Base-by-base conservation (phyloP, 37 sponge, comb jelly and placozoan species). In the Aplysina aerophoba region DNA sequence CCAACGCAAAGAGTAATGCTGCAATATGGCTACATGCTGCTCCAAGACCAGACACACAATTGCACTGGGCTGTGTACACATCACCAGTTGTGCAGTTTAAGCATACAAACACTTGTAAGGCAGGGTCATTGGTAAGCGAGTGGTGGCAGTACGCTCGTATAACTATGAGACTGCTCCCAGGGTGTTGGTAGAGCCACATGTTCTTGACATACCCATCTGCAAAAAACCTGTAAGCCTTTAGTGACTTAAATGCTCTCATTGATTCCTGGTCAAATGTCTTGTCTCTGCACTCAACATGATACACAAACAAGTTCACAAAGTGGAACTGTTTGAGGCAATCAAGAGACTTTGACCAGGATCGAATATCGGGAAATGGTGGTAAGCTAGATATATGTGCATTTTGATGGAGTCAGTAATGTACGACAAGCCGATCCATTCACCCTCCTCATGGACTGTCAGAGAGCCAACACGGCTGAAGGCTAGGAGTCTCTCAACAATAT, bases 21-120 rank as follows among this genome's bases (percentile, higher is more conserved):
- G 69, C 69, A 14, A 67, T 22, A n/a, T 67, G 69, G 27, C 69
- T 67, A n/a, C 69, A 67, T 25, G 69, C 27, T 67, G 15, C 25
- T 67, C 69, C 69, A 21, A 25, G 15, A 21, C 69, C 69, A 15
- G 69, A 21, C n/a, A 67, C 69, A 67, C 69, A 67, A 28, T 16
- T 67, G 28, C 69, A 67, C 15, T 21, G 27, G 15, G 27, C 69
- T 14, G 27, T 28, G 19, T 25, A 14, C 15, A 67, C 69, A 24
- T 67, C 27, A 67, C 69, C 69, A n/a, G 69, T 67, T 16, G 69
- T 67, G 15, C 27, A 14, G 25, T 25, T 21, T 67, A 67, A 21
- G n/a, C n/a, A n/a, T n/a, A 67, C 69, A 67, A 25, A 67, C 19
- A 67, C 69, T 24, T 21, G 15, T 25, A 25, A 67, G 14, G 28